Conservation (phyloP, 2,888 invertebrate genomes). For the Eupeodes latifasciatus region DNA sequence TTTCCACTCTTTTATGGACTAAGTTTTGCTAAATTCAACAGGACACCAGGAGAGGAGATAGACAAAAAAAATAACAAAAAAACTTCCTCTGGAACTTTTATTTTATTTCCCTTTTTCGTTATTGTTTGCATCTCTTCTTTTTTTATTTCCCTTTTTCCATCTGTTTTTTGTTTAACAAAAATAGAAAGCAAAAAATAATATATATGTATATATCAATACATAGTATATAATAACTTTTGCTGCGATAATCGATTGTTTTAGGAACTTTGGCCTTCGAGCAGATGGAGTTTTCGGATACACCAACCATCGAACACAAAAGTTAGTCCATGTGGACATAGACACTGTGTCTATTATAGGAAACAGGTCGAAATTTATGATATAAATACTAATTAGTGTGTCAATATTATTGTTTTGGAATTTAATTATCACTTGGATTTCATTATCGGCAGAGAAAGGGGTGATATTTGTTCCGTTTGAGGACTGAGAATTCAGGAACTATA, state of each 20-base stretch:
- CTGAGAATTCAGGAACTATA: not conserved
- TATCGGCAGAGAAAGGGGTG: constrained; percentile 22
- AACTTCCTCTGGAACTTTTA: constrained; percentile 64
- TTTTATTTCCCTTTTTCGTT: constrained; percentile 58
- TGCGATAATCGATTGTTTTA: constrained; percentile 72
- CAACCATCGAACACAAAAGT: constrained; percentile 48
- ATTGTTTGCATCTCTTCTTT: constrained; percentile 16
- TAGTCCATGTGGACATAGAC: constrained; percentile 60
- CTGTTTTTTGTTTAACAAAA: constrained; percentile 27
- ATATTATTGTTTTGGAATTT: constrained; percentile 73
- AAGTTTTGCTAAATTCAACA: constrained; percentile 74
- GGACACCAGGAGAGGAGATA: constrained; percentile 63
- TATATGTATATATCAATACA: not conserved
- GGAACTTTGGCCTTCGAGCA: constrained; percentile 70
- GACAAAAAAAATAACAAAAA: constrained; percentile 55
- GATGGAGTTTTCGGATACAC: constrained; percentile 57
- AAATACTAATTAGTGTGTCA: constrained; percentile 74
- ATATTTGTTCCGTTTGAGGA: constrained; percentile 51
- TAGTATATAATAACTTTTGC: constrained; percentile 32
- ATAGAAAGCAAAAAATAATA: constrained; percentile 9
- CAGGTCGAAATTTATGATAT: constrained; percentile 50
- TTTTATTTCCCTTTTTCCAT: constrained; percentile 24
- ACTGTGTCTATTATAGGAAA: constrained; percentile 61
- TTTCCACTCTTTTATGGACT: constrained; percentile 74
- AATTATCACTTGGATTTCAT: constrained; percentile 69